Base-by-base conservation (phyloP, 2,113 vertebrate genomes). In the Ifrita kowaldi region DNA sequence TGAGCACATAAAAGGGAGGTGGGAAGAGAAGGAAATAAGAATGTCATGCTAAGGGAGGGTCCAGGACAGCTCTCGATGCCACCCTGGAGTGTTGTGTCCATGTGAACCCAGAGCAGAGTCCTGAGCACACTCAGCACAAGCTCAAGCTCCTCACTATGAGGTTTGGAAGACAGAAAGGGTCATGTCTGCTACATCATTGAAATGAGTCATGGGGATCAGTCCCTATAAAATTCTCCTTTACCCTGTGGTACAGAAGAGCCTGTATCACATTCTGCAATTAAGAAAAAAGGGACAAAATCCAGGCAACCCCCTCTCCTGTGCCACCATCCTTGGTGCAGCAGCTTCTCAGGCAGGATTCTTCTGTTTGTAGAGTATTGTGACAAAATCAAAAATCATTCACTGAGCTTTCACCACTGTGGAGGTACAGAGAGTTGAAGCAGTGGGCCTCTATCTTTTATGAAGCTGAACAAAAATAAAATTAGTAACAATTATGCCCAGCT, bases 51-150 rank as follows among this genome's bases (percentile, higher is more conserved):
- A 62, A 47, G 11, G 8, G 30, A 79, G 44, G 11, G 9, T 33
- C 47, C 57, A 59, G 65, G 49, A 14, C 9, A 63, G 47, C 33
- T 73, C 73, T 74, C 26, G 42, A 6, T 59, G 62, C 30, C 53
- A 78, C 18, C 9, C 14, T 50, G 33, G 19, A 63, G 15, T 2
- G 0, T 42, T 67, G 44, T 41, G 53, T 70, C 23, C 13, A 39
- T 17, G 56, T 39, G 20, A 83, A 39, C 39, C 23, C 49, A 16
- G 23, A 41, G 27, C 0, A 79, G 39, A 90, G 62, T 60, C 22
- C n/a, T 3, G 16, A 73, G 37, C 11, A 26, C 10, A 3, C 17
- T 16, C 0, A 0, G 17, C 74, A 71, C 30, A 68, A 33, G 33
- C 53, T 73, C 3, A 3, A 60, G 52, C 21, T 69, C 30, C 76